Percentiles rank a stretch among this genome's conserved stretches.
These are phyloP conservation scores for Apantesis nais DNA, from an alignment of 2,888 invertebrate species.

Conservation along the genomic window DNA sequence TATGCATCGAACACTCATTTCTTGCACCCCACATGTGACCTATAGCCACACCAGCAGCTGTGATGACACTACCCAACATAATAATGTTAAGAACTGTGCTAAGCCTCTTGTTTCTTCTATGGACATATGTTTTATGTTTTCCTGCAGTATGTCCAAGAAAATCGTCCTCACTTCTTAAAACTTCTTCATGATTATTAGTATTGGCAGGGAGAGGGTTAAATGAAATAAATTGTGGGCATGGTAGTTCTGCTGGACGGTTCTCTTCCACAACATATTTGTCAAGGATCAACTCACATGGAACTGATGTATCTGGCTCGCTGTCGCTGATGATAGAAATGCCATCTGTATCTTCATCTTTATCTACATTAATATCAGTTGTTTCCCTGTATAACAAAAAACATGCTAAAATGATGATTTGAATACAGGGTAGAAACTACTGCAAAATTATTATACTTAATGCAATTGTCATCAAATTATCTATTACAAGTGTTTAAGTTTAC, in stretches of 20 bases:
- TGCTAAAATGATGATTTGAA: neutral
- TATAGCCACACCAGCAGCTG: constrained; percentile 79
- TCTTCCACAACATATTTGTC: constrained; percentile 55
- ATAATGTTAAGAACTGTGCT: constrained; percentile 80
- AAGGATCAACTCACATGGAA: constrained; percentile 59
- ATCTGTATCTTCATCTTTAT: constrained; percentile 82
- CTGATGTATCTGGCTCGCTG: constrained; percentile 72
- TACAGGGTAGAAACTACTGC: neutral
- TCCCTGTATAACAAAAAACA: constrained; percentile 52
- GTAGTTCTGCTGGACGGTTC: constrained; percentile 53
- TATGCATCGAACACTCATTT: constrained; percentile 72
- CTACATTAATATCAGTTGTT: constrained; percentile 51
- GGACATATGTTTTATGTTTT: constrained; percentile 80
- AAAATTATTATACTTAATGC: constrained; percentile 1
- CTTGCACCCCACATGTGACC: constrained; percentile 83
- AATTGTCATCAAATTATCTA: too few relatives aligned
- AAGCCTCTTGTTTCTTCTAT: constrained; percentile 77
- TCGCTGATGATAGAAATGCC: constrained; percentile 83
- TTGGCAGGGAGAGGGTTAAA: constrained; percentile 49
- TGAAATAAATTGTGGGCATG: constrained; percentile 53
- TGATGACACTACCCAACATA: constrained; percentile 80
- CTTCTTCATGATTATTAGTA: constrained; percentile 55
- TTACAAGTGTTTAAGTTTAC: too few relatives aligned
- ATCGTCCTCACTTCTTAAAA: constrained; percentile 63
- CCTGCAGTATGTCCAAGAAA: constrained; percentile 64